Conservation (phyloP, 1,140 invertebrate species). For the Rhizoglyphus robini region DNA sequence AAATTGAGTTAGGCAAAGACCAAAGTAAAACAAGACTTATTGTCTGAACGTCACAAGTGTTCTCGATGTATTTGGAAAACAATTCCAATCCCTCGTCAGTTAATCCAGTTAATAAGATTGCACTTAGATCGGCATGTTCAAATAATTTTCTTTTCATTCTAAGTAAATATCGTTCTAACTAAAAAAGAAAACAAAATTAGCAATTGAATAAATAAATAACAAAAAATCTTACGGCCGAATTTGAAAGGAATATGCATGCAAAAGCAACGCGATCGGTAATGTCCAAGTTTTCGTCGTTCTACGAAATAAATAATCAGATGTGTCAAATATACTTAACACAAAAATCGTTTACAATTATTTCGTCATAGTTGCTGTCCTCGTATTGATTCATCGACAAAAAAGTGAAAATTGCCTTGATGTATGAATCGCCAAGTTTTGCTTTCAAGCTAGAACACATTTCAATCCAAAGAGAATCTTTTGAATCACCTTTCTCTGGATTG, state of each 20-base stretch:
- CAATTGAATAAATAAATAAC: neutral
- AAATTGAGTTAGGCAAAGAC: conserved; percentile 48
- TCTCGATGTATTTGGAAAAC: conserved; percentile 73
- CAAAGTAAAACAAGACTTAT: conserved; percentile 63
- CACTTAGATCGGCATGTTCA: conserved; percentile 63
- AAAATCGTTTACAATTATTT: conserved; percentile 51
- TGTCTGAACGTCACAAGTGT: conserved; percentile 81
- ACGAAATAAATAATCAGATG: conserved; percentile 28
- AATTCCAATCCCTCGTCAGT: conserved; percentile 46
- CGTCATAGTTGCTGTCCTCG: conserved; percentile 43
- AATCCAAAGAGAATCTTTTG: conserved; percentile 55
- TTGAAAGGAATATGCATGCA: conserved; percentile 72
- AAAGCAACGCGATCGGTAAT: conserved; percentile 84
- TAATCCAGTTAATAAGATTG: conserved; percentile 66
- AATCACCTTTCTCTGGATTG: neutral
- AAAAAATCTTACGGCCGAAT: conserved; percentile 42
- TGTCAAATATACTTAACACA: conserved; percentile 13
- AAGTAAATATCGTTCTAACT: conserved; percentile 59
- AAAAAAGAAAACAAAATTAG: conserved; percentile 21
- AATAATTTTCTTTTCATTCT: conserved; percentile 52
- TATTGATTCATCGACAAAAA: conserved; percentile 60
- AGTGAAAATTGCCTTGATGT: conserved; percentile 76
- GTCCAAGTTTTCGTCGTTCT: conserved; percentile 63
- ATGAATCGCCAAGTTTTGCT: conserved; percentile 63
- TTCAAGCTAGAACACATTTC: conserved; percentile 57